Evolutionary conservation across 1,140 invertebrate species (phyloP).

Genomic region (Pseudoatta argentina): DNA sequence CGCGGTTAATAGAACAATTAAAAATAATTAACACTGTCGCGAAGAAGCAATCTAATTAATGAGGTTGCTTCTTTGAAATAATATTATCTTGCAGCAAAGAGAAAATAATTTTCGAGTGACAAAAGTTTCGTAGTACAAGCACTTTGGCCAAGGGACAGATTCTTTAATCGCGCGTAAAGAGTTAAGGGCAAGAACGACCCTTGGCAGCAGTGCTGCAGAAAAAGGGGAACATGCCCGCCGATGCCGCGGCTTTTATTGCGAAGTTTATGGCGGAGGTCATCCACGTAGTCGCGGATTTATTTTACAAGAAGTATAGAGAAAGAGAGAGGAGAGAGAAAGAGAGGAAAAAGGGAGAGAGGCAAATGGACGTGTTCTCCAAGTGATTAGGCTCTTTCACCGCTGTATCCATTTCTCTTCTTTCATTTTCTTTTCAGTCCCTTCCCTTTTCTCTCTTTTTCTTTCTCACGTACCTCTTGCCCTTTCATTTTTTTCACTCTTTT

Average conservation of each 20-base stretch:
- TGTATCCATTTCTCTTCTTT: not conserved
- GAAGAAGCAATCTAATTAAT: conserved; percentile 7
- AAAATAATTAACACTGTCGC: not conserved
- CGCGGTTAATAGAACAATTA: conserved; percentile 20
- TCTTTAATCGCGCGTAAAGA: conserved; percentile 62
- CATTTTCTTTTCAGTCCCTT: not conserved
- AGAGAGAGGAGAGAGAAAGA: too few species aligned
- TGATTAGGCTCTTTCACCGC: conserved; percentile 51
- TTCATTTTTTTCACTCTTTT: conserved; percentile 50
- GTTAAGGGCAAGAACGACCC: conserved; percentile 49
- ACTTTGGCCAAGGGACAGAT: conserved; percentile 41
- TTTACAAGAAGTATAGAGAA: conserved; percentile 24
- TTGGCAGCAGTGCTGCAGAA: conserved; percentile 6
- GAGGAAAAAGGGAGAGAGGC: not conserved
- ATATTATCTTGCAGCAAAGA: conserved; percentile 12
- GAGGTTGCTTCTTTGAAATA: conserved; percentile 2
- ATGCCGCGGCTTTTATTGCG: conserved; percentile 52
- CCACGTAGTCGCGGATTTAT: conserved; percentile 63
- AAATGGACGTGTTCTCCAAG: conserved; percentile 36
- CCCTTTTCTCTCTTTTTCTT: not conserved
- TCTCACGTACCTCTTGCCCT: not conserved
- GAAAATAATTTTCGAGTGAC: conserved; percentile 44
- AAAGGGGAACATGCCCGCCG: not conserved
- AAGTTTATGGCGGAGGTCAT: conserved; percentile 48
- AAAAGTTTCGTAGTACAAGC: conserved; percentile 51